Percentiles rank a stretch among this genome's conserved stretches.
Evolutionary conservation across 2,888 invertebrate species (phyloP).

Genomic region (Melieria omissa): DNA sequence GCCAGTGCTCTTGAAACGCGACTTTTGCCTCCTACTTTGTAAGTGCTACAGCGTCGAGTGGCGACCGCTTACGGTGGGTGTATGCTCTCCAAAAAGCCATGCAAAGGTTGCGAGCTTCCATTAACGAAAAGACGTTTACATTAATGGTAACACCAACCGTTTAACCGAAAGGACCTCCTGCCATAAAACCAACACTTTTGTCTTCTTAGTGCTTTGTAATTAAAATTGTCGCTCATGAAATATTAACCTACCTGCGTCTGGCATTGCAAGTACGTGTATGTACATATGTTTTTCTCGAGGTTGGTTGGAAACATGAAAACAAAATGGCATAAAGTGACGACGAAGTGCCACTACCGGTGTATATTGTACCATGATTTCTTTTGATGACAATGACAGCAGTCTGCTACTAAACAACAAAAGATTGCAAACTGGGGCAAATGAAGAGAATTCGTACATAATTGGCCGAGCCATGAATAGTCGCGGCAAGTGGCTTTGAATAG

Average conservation of each 20-base stretch:
- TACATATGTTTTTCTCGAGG: background rate
- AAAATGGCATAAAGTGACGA: background rate
- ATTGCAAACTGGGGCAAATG: no score
- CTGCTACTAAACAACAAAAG: no score
- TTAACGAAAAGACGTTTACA: constrained; percentile 64
- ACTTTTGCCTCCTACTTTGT: constrained; percentile 20
- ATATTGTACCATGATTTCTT: background rate
- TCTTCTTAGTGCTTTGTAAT: constrained; percentile 65
- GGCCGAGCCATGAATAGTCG: no score
- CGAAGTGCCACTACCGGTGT: background rate
- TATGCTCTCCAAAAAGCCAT: background rate
- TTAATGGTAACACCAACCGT: constrained; percentile 57
- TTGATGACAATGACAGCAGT: background rate
- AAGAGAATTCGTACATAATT: no score
- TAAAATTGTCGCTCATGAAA: constrained; percentile 63
- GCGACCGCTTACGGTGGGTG: constrained; percentile 2
- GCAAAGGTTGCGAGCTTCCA: constrained; percentile 45
- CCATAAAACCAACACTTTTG: constrained; percentile 53
- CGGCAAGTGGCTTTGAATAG: no score
- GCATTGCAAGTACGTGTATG: background rate
- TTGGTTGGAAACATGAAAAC: background rate
- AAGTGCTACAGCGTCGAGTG: constrained; percentile 25
- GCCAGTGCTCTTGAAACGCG: no score
- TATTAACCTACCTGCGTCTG: constrained; percentile 49
- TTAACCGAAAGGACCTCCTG: constrained; percentile 46